Conservation (phyloP, 2,888 invertebrate species). For the Hesperia comma region DNA sequence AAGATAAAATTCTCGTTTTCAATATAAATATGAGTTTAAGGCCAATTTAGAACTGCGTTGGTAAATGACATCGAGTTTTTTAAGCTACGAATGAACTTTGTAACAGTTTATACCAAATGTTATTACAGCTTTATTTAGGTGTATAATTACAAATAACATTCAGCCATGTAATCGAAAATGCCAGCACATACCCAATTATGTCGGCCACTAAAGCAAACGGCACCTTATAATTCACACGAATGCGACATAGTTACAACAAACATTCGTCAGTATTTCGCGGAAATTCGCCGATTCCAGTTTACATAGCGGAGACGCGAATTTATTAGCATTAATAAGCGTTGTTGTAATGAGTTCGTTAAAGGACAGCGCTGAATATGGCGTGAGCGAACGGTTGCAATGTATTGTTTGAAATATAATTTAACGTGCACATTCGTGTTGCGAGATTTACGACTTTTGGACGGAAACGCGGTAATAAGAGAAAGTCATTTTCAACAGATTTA, state of each 20-base stretch:
- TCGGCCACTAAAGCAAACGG: slow-evolving; percentile 9
- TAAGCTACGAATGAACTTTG: background rate
- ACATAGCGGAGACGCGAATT: slow-evolving; percentile 30
- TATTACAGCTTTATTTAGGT: background rate
- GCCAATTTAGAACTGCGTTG: background rate
- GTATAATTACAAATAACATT: background rate
- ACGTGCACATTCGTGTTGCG: background rate
- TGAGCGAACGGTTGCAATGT: background rate
- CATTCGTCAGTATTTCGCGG: slow-evolving; percentile 26
- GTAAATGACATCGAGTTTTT: background rate
- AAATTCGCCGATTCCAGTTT: slow-evolving; percentile 26
- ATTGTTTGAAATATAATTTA: slow-evolving; percentile 10
- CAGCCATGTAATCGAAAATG: slow-evolving; percentile 4
- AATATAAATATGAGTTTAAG: background rate
- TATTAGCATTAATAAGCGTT: slow-evolving; percentile 34
- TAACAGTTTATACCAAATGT: too few species aligned
- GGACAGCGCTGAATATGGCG: slow-evolving; percentile 13
- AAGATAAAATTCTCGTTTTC: background rate
- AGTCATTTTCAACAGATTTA: background rate
- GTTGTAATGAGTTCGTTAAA: slow-evolving; percentile 33
- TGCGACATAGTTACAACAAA: slow-evolving; percentile 26
- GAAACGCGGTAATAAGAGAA: background rate
- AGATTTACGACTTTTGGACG: background rate
- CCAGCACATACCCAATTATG: slow-evolving; percentile 6
- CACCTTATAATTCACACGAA: slow-evolving; percentile 26